A percentile compares a stretch with the other conserved stretches of the same genome.
Conservation (phyloP, 53 echinoderm and acorn worm genomes). For the Glandiceps talaboti region DNA sequence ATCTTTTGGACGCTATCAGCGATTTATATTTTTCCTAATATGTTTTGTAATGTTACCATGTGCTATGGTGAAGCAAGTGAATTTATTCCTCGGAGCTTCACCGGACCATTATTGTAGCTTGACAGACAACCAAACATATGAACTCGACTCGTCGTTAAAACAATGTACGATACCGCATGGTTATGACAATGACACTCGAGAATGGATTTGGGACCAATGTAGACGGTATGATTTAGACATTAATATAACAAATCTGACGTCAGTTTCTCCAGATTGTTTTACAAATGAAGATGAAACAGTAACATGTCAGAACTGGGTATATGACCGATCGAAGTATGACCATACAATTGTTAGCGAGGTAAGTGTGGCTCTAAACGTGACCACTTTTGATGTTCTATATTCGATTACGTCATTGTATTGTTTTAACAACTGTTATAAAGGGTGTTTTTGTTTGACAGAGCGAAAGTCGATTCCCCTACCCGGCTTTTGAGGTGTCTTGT, state of each 20-base stretch:
- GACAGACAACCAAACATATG: background rate
- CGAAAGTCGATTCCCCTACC: too few species aligned
- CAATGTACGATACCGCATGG: background rate
- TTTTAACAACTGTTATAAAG: too few species aligned
- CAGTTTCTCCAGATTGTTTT: background rate
- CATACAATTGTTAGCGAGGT: background rate
- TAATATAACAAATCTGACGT: background rate
- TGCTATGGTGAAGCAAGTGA: background rate
- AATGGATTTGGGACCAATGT: background rate
- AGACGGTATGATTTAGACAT: background rate
- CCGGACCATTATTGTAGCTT: background rate
- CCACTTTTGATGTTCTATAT: too few species aligned
- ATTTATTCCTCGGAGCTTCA: background rate
- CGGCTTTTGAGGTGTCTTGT: too few species aligned
- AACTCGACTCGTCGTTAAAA: background rate
- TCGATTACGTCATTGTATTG: too few species aligned
- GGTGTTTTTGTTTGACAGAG: too few species aligned
- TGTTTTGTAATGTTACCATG: background rate
- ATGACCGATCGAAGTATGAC: background rate
- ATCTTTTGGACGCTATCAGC: background rate
- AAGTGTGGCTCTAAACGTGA: too few species aligned
- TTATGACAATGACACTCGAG: background rate
- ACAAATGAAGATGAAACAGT: background rate
- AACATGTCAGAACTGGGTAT: background rate
- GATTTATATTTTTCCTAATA: background rate